A percentile compares a stretch with the other conserved stretches of the same genome.
These are phyloP conservation scores for Anguilla obscura DNA, from an alignment of 2,797 vertebrate species.

Conservation along the genomic window DNA sequence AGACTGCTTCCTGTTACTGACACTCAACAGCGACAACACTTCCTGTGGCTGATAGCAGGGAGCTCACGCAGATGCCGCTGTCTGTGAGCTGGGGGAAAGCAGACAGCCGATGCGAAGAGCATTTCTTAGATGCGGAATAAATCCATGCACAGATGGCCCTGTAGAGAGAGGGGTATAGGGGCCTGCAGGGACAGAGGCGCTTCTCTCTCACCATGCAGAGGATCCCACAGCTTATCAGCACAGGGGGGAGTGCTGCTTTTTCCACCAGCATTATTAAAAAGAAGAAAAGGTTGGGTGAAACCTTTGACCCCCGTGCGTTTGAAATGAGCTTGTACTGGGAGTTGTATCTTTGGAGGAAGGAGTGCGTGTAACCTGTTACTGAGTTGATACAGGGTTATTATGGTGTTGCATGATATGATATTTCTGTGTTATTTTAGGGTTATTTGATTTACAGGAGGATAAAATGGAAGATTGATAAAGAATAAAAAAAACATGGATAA, in stretches of 20 bases:
- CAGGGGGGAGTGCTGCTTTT: not conserved
- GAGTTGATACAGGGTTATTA: not conserved
- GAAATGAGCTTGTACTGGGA: not conserved
- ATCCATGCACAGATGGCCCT: not conserved
- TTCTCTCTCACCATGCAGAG: not conserved
- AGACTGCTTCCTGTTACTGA: slow-evolving; percentile 6
- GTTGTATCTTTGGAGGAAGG: not conserved
- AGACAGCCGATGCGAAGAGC: not conserved
- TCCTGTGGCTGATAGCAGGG: slow-evolving; percentile 5
- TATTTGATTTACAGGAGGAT: not conserved
- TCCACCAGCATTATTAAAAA: not conserved
- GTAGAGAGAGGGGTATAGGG: not conserved
- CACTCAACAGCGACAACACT: not conserved
- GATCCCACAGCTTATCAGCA: not conserved
- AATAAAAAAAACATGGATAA: not conserved
- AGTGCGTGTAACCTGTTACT: not conserved
- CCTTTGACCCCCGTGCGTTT: not conserved
- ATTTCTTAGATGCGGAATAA: slow-evolving; percentile 11
- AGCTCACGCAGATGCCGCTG: not conserved
- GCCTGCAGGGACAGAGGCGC: not conserved
- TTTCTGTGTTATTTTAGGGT: not conserved
- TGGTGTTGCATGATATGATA: not conserved
- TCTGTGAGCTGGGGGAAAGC: not conserved
- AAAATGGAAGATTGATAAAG: not conserved
- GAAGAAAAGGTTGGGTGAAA: not conserved